Base-by-base conservation (phyloP, 2,113 vertebrate species). In the Bufo gargarizans region DNA sequence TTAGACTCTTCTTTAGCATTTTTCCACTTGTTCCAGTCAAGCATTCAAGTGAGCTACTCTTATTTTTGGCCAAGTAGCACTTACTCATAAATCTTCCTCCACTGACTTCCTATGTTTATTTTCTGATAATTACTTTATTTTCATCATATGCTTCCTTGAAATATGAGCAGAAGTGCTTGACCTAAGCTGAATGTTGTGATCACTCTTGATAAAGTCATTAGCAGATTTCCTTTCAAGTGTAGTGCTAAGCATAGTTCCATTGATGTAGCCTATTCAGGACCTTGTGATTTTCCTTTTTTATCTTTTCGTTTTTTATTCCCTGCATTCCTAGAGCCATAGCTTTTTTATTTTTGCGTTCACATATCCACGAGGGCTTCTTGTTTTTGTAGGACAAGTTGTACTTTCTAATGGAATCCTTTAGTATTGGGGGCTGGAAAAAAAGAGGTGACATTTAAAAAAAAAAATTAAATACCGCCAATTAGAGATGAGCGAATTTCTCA, bases 81-180 rank as follows among this genome's bases (percentile, higher is more conserved):
- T 58, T 33, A 79, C 58, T 81, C n/a, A 61, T 45, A 45, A 19
- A 45, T 13, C 16, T 63, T 45, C 4, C 59, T 50, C n/a, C 4
- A 80, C 78, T n/a, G 5, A 80, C 9, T 33, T 78, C 20, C 49
- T 10, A 43, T 81, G 58, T 81, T 81, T 81, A 81, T 81, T 81
- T 81, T 43, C 33, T 47, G 22, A 47, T 61, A 81, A 80, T 59
- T 80, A 80, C 55, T 80, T 80, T 80, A 55, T 80, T 80, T 80
- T 78, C 22, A 50, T 20, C 43, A 33, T 80, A 13, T 59, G 13
- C 45, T 59, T 59, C 16, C 20, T 56, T 79, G 0, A 79, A 56
- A 33, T 76, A 19, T 49, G 14, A 47, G 45, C 17, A 45, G 72
- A 76, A 33, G n/a, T 33, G 11, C 53, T 33, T 80, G n/a, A 79